These are phyloP conservation scores for Calcarius lapponicus DNA, from an alignment of 2,797 vertebrate species.

Conservation along the genomic window DNA sequence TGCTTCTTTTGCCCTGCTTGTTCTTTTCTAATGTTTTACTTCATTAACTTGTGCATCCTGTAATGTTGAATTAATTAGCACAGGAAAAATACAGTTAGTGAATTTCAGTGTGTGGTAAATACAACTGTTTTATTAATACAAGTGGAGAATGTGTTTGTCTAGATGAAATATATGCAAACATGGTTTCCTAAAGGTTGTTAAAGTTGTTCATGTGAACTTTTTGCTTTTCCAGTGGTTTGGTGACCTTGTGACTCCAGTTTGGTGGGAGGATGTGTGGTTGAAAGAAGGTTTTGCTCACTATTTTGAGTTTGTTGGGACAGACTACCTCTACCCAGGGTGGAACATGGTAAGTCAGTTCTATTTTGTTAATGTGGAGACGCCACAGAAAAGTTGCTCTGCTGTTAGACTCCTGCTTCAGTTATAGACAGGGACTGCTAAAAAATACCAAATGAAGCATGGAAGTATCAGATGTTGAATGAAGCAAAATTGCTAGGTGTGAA, in stretches of 20 bases:
- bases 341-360: slow-evolving; percentile 87
- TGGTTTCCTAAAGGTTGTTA: background rate
- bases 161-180: background rate
- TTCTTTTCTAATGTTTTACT: background rate
- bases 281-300: slow-evolving; percentile 98
- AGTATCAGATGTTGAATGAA: slow-evolving; percentile 38
- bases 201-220: slow-evolving; percentile 23
- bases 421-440: background rate
- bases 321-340: slow-evolving; percentile 97
- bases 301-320: slow-evolving; percentile 96
- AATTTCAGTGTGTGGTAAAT: background rate
- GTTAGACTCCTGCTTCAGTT: background rate
- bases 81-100: background rate
- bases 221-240: slow-evolving; percentile 90
- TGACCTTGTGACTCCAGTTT: slow-evolving; percentile 95
- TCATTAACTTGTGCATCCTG: background rate
- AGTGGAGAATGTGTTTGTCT: background rate
- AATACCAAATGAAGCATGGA: background rate
- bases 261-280: slow-evolving; percentile 99
- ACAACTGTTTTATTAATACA: background rate
- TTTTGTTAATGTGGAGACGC: background rate
- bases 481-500: slow-evolving; percentile 49
- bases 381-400: background rate
- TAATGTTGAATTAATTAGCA: background rate
- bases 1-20: background rate